These are phyloP conservation scores for Noturus placidus DNA, from an alignment of 2,113 vertebrate genomes.

Conservation along the genomic window DNA sequence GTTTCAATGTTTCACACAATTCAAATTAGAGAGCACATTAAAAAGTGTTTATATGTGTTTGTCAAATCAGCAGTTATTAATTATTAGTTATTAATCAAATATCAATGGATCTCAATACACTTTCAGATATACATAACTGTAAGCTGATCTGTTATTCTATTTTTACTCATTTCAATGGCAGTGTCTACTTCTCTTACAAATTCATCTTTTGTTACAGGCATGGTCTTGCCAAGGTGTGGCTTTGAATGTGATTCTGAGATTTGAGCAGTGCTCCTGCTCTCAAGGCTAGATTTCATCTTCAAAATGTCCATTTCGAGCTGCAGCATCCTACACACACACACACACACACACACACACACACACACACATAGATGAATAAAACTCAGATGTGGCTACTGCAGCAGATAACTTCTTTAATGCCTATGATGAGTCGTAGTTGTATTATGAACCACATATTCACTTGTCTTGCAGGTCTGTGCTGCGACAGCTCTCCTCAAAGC, in stretches of 20 bases:
- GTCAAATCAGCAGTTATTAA: background rate
- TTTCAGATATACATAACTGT: background rate
- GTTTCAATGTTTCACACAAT: background rate
- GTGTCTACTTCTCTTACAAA: slow-evolving; percentile 52
- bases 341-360: background rate
- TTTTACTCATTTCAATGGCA: background rate
- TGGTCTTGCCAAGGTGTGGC: slow-evolving; percentile 25
- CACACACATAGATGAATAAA: background rate
- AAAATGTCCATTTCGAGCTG: slow-evolving; percentile 71
- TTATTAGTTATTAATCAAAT: background rate
- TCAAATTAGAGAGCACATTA: background rate
- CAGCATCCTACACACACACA: slow-evolving; percentile 60
- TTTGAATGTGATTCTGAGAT: background rate
- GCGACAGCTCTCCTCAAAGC: slow-evolving; percentile 59
- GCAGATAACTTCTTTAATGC: background rate
- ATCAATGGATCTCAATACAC: background rate
- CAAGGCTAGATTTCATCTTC: slow-evolving; percentile 61
- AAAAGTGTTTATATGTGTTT: background rate
- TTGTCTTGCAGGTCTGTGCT: slow-evolving; percentile 66
- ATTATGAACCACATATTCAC: slow-evolving; percentile 58
- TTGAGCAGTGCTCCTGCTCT: slow-evolving; percentile 45
- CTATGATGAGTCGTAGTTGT: background rate
- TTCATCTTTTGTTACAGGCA: slow-evolving; percentile 55
- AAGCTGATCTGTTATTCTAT: background rate
- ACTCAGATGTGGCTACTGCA: background rate